Evolutionary conservation across 2,797 vertebrate species (phyloP), one percentile per base, ranked within the genome.

Genomic region (Cryptoblepharus egeriae): DNA sequence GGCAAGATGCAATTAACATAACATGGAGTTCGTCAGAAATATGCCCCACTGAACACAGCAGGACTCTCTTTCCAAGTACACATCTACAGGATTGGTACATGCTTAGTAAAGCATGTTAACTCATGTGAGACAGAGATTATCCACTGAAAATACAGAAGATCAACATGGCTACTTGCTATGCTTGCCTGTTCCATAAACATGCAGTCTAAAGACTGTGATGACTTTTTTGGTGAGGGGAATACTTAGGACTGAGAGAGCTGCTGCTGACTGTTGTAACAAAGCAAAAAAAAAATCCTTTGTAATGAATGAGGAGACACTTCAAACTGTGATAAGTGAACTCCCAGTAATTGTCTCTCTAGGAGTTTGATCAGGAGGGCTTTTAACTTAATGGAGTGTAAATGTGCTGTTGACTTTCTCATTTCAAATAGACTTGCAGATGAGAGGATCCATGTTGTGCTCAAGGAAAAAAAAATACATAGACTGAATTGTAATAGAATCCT

Each of bases 321-420:
- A 74, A 85, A 85, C 72, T 87, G 80, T 79, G 81, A 24, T 84
- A 88, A 89, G 60, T 55, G 72, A 90, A 88, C 11, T 90, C 60
- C 69, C 60, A 88, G 30, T 77, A 85, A 88, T 0, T 75, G 37
- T 61, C 67, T 79, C 85, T 28, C 75, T 85, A 81, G 0, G 32
- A 90, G 74, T 60, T 67, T 80, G 18, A 49, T 63, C 61, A 75
- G 58, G 57, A 88, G 86, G 42, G 75, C 81, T 89, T 88, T 79
- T 80, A 87, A 87, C 42, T 52, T 83, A 85, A 86, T 18, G 57
- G 60, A 83, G 64, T 2, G 1, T 85, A 80, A 88, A 87, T 61
- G 63, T 87, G 58, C 64, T 76, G 78, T 84, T 0, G 0, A 82
- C 75, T 86, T 82, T 71, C 72, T 71, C 20, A 80, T 90, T 92